Conservation (phyloP, 2,113 vertebrate species). For the Vanacampus margaritifer region DNA sequence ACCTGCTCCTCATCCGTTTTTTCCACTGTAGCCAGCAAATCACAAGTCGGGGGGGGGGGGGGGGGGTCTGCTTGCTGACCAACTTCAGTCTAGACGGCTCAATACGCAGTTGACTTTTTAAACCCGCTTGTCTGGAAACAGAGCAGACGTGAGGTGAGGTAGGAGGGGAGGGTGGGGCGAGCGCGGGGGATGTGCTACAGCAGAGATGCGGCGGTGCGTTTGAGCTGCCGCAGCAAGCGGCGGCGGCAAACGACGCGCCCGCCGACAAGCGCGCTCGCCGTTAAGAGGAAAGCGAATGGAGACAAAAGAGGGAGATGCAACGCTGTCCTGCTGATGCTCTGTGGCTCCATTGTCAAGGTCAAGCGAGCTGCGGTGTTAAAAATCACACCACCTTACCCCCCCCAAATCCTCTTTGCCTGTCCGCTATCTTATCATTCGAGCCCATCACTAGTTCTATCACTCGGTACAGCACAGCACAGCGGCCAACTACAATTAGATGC, state of each 20-base stretch:
- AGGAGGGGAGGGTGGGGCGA: constrained; percentile 12
- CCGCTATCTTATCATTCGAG: constrained; percentile 49
- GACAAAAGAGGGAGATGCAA: constrained; percentile 11
- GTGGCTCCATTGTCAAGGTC: constrained; percentile 68
- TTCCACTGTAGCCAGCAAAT: constrained; percentile 62
- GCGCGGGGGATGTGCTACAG: constrained; percentile 41
- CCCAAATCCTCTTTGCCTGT: constrained; percentile 27
- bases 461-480: no score
- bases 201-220: constrained; percentile 49
- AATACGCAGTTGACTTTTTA: constrained; percentile 75
- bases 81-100: constrained; percentile 70
- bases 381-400: constrained; percentile 51
- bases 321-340: constrained; percentile 47
- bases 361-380: constrained; percentile 56
- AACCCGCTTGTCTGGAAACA: constrained; percentile 73
- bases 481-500: no score
- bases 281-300: constrained; percentile 2
- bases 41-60: constrained; percentile 43
- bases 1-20: constrained; percentile 62
- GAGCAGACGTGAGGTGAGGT: constrained; percentile 66
- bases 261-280: no score
- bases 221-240: constrained; percentile 11
- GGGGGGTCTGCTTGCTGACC: constrained; percentile 50
- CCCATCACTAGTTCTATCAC: no score
- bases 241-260: constrained; percentile 9